Conservation (phyloP, 2,113 vertebrate genomes). For the Taxidea taxus region DNA sequence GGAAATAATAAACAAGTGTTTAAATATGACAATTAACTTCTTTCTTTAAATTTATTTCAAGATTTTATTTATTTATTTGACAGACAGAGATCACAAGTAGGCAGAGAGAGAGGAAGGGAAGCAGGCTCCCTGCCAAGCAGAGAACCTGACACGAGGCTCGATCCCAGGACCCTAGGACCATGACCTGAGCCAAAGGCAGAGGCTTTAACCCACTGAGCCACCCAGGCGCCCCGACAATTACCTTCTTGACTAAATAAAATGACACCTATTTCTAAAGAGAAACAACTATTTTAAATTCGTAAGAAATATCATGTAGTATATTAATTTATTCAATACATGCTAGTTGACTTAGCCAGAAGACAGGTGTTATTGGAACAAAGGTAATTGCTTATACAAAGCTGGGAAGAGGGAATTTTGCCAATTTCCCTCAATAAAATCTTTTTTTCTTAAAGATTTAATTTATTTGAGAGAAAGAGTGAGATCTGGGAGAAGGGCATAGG, state of each 20-base stretch:
- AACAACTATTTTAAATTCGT: background rate
- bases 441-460: background rate
- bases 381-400: background rate
- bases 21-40: background rate
- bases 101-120: too few relatives aligned
- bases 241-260: background rate
- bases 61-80: too few relatives aligned
- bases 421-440: background rate
- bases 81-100: too few relatives aligned
- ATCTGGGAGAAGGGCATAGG: background rate
- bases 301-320: background rate
- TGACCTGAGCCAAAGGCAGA: too few relatives aligned
- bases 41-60: too few relatives aligned
- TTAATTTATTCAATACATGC: background rate
- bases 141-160: too few relatives aligned
- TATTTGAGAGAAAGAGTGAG: background rate
- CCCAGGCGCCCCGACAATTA: too few relatives aligned
- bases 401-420: background rate
- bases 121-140: too few relatives aligned
- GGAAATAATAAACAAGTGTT: background rate
- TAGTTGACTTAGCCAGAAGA: background rate
- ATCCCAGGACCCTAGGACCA: too few relatives aligned
- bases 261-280: background rate
- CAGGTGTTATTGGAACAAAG: background rate
- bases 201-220: too few relatives aligned